These are phyloP conservation scores for Palythoa heliodiscus DNA, from an alignment of 92 coral and sea anemone species.

Conservation along the genomic window DNA sequence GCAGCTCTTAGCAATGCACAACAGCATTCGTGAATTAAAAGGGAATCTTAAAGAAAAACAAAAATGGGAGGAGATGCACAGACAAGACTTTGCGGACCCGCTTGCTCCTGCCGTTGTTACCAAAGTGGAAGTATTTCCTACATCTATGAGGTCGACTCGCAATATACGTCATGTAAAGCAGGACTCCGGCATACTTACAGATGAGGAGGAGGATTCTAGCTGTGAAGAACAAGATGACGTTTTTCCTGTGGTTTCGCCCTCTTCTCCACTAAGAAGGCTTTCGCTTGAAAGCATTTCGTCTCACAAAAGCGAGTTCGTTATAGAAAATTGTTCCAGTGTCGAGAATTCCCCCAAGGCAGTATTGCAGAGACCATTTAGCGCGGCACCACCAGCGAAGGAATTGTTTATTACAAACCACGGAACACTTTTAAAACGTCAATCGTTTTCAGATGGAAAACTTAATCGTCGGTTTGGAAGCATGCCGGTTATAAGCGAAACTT, in stretches of 20 bases:
- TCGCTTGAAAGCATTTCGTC: not conserved
- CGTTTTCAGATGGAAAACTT: constrained; percentile 22
- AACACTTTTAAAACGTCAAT: not conserved
- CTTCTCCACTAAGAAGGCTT: not conserved
- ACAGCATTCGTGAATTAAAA: constrained; percentile 23
- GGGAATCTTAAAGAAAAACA: constrained; percentile 34
- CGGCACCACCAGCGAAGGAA: constrained; percentile 3
- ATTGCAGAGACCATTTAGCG: not conserved
- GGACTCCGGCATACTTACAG: constrained; percentile 36
- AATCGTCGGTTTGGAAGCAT: constrained; percentile 20
- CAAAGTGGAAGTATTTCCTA: constrained; percentile 20
- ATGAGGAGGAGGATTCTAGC: constrained; percentile 21
- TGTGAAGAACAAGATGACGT: constrained; percentile 13
- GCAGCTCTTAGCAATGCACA: constrained; percentile 24
- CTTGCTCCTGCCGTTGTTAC: constrained; percentile 13
- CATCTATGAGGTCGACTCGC: not conserved
- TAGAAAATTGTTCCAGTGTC: not conserved
- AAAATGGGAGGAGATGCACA: constrained; percentile 34
- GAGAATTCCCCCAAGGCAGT: not conserved
- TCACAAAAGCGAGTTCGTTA: not conserved
- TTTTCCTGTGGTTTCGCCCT: not conserved
- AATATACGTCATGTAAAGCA: constrained; percentile 13
- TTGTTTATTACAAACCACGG: not conserved
- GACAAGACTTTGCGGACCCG: not conserved
- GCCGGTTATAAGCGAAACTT: constrained; percentile 27